Percentiles rank a stretch among this genome's conserved stretches.
Conservation (phyloP, 2,113 vertebrate genomes). For the Cygnus atratus region DNA sequence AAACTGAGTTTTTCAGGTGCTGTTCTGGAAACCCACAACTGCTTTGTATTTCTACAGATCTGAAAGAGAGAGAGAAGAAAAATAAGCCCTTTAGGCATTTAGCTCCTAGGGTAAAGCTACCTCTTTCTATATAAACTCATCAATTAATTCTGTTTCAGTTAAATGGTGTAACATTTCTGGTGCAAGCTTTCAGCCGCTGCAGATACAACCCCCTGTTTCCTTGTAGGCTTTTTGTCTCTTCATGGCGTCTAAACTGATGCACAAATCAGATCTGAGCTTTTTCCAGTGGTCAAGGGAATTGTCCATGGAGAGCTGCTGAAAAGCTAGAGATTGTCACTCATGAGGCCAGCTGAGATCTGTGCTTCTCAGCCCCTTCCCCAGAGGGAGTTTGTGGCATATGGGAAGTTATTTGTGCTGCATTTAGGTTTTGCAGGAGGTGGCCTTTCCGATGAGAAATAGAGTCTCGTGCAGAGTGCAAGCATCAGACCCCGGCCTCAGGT, state of each 20-base stretch:
- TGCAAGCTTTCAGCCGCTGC: slow-evolving; percentile 47
- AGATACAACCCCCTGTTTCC: slow-evolving; percentile 46
- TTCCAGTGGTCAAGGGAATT: accelerated
- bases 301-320: accelerated
- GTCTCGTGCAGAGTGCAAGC: neutral
- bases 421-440: neutral
- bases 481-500: neutral
- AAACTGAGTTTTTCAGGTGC: slow-evolving; percentile 3
- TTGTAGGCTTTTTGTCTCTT: slow-evolving; percentile 42
- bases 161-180: neutral
- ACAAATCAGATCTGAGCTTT: neutral
- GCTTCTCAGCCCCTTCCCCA: neutral
- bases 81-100: slow-evolving; percentile 83
- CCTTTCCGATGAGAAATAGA: neutral
- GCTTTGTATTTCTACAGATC: slow-evolving; percentile 89
- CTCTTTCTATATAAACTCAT: slow-evolving; percentile 66
- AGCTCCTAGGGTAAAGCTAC: slow-evolving; percentile 84
- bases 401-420: accelerated
- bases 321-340: neutral
- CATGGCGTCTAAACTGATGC: neutral
- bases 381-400: accelerated
- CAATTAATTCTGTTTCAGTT: slow-evolving; percentile 66
- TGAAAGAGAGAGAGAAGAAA: slow-evolving; percentile 85
- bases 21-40: slow-evolving; percentile 61
- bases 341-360: neutral